Base-by-base conservation (phyloP, 2,797 vertebrate genomes). In the Glossophaga mutica region DNA sequence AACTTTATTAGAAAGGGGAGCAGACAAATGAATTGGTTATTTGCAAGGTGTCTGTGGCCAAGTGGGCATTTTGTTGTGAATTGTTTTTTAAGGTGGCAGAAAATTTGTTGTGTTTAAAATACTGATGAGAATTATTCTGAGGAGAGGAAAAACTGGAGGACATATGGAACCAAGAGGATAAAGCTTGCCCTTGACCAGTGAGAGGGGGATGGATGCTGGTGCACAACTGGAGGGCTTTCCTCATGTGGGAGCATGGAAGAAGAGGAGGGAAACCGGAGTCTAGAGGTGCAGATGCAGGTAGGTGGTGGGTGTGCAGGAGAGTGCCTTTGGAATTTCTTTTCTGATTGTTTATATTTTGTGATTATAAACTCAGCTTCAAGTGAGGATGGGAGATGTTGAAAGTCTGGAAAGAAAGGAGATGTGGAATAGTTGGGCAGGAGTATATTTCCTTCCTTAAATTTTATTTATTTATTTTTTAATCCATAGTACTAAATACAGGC, bases 361-460 rank as follows among this genome's bases (percentile, higher is more conserved):
- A 57, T 16, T 62, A 46, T 48, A 29, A 48, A 39, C 16, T 19
- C 22, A 71, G 8, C 44, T 67, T 0, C 29, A 34, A 19, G 16
- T 50, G 18, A 50, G 44, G 11, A 42, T 57, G 16, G 5, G 26
- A 86, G 12, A 3, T 18, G 2, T n/a, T 65, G 12, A 67, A 62
- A n/a, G 15, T 82, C 18, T 55, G 16, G 3, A 71, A 15, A 59
- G 57, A 89, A 50, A 59, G 42, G n/a, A 68, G 15, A 67, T 46
- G 12, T 46, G 16, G 11, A 46, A 14, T 59, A 48, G 9, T 74
- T 73, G 10, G 14, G 21, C 15, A 24, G 34, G 46, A 73, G 4
- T 34, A 8, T 39, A 89, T 91, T 96, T 76, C 83, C 39, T 97
- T 77, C 34, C 71, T 95, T 73, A 87, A 90, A 21, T 74, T 65